Conservation (phyloP, 2,888 invertebrate species). For the Tipula unca region DNA sequence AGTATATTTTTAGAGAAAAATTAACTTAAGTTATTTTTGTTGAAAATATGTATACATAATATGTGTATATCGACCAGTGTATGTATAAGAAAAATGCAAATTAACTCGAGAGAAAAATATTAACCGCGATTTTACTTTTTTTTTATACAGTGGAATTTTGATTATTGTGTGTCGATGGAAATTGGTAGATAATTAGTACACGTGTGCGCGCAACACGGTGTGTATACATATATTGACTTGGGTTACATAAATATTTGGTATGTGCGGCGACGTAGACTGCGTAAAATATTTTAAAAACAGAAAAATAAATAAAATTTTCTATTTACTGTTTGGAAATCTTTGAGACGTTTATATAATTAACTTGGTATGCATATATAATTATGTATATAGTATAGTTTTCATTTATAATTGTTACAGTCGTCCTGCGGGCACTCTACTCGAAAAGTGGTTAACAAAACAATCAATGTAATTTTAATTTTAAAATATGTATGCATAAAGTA, state of each 20-base stretch:
- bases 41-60: background rate
- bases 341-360: background rate
- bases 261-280: background rate
- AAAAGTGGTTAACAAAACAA: background rate
- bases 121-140: background rate
- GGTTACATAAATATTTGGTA: background rate
- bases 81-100: background rate
- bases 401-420: background rate
- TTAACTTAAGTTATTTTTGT: background rate
- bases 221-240: background rate
- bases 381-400: background rate
- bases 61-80: background rate
- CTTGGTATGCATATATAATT: background rate
- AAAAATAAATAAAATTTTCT: background rate
- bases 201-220: background rate
- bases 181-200: conserved; percentile 14
- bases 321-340: background rate
- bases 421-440: background rate
- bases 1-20: conserved; percentile 4
- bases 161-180: conserved; percentile 8
- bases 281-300: background rate
- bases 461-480: background rate
- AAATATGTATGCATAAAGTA: background rate
- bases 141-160: conserved; percentile 14
- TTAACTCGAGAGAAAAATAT: conserved; percentile 8